Base-by-base conservation (phyloP, 2,888 invertebrate species). In the Drosophila trichaetosa region DNA sequence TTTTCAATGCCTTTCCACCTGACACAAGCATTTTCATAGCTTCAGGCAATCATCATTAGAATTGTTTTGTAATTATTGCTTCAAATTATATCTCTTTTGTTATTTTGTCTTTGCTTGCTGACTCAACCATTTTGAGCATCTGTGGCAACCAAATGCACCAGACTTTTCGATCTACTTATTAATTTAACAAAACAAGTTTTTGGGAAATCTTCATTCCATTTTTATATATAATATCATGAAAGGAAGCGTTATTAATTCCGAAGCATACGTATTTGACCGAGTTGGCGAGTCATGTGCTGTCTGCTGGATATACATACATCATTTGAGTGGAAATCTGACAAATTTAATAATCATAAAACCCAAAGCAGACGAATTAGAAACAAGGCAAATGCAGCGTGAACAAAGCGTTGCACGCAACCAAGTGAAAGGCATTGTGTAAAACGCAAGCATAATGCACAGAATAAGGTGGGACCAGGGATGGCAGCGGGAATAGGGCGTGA, bases 341-440 rank as follows among this genome's bases (percentile, higher is more conserved):
- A 76, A 59, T 83, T 79, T 74, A 83, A 82, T 83, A 82, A 81
- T 79, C 76, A 76, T 83, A 83, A 82, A 83, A 62, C 65, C 69
- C 54, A 48, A 67, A 71, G 59, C 34, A 76, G 65, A 73, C 53
- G 56, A 69, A 51, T 48, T 24, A 52, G 51, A 67, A 77, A 53
- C 68, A 79, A 67, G 57, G 79, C 56, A 61, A 78, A 60, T 53
- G 78, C 78, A 73, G 69, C 63, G 76, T 61, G 76, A 66, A 77
- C 53, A 72, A 69, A 76, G 77, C 77, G 69, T 61, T 34, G 63
- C 77, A 69, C 52, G 80, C 67, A 65, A 21, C 64, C 59, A 52
- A 73, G 46, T 56, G 57, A 46, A 69, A 69, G 70, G 61, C 57
- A 31, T 40, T 54, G 59, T 34, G 40, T 40, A 29, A 27, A 73